Conservation (phyloP, 2,888 invertebrate species). For the Agapetus fuscipes region DNA sequence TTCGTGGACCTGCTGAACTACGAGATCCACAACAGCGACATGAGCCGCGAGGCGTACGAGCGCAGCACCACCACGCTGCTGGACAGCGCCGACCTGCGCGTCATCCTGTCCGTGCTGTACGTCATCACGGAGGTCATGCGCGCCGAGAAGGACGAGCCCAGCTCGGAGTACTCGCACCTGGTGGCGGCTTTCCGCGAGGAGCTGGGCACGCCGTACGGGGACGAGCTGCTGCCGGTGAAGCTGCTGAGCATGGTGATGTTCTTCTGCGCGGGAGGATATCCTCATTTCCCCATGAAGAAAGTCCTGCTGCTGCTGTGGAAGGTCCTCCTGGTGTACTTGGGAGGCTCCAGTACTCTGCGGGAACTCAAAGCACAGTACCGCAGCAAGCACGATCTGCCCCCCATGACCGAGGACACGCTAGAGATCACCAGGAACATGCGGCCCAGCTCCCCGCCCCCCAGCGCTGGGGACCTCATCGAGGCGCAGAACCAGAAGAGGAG, state of each 20-base stretch:
- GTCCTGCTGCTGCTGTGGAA: conserved; percentile 94
- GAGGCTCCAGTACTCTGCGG: conserved; percentile 79
- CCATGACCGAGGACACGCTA: conserved; percentile 84
- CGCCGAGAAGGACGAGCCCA: conserved; percentile 48
- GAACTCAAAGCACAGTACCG: conserved; percentile 64
- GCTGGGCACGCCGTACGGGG: conserved; percentile 50
- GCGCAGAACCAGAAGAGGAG: conserved; percentile 72
- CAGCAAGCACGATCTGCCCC: conserved; percentile 60
- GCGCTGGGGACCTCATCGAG: conserved; percentile 81
- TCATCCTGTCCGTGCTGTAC: conserved; percentile 88
- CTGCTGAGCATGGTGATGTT: conserved; percentile 92
- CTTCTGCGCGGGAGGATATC: conserved; percentile 91
- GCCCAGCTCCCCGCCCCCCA: conserved; percentile 90
- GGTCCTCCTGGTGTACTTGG: conserved; percentile 80
- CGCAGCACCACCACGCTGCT: conserved; percentile 61
- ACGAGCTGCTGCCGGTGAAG: conserved; percentile 80
- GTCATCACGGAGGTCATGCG: conserved; percentile 93
- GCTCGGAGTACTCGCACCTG: conserved; percentile 42
- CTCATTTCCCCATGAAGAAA: conserved; percentile 99
- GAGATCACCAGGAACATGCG: conserved; percentile 91
- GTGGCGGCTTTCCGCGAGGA: conserved; percentile 53
- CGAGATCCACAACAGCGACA: conserved; percentile 75
- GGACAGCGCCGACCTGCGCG: conserved; percentile 86
- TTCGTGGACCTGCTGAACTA: conserved; percentile 89
- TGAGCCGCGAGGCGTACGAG: conserved; percentile 39